Percentiles rank a stretch among this genome's conserved stretches.
Conservation (phyloP, 2,888 invertebrate species). For the Apodemia mormo region DNA sequence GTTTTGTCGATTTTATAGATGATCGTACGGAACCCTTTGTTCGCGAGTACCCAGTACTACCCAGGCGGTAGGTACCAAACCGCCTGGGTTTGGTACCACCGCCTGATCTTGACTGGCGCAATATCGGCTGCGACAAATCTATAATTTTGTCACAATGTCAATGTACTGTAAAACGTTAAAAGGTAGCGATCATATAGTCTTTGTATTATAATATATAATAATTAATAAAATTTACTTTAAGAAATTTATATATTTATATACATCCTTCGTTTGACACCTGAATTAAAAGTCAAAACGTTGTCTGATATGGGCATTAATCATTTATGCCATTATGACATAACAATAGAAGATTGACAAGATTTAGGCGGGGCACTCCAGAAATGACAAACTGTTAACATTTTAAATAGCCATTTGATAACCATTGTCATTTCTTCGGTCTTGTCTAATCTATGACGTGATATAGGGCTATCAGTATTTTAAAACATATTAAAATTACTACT, state of each 20-base stretch:
- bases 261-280: not conserved
- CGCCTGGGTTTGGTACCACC: no score
- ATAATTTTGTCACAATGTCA: no score
- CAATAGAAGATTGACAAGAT: conserved; percentile 8
- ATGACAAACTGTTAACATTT: conserved; percentile 14
- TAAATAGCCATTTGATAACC: conserved; percentile 11
- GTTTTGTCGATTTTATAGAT: no score
- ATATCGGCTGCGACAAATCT: no score
- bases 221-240: not conserved
- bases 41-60: no score
- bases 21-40: no score
- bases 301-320: conserved; percentile 15
- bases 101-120: no score
- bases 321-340: conserved; percentile 22
- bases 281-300: not conserved
- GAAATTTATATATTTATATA: not conserved
- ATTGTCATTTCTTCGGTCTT: conserved; percentile 7
- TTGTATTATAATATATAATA: not conserved
- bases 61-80: no score
- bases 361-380: conserved; percentile 7
- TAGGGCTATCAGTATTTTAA: not conserved
- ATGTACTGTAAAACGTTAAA: no score
- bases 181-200: no score
- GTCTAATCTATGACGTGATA: conserved; percentile 7
- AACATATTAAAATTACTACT: not conserved